A percentile compares a stretch with the other conserved stretches of the same genome.
Conservation (phyloP, 53 echinoderm and acorn worm genomes). For the Actinopyga echinites region DNA sequence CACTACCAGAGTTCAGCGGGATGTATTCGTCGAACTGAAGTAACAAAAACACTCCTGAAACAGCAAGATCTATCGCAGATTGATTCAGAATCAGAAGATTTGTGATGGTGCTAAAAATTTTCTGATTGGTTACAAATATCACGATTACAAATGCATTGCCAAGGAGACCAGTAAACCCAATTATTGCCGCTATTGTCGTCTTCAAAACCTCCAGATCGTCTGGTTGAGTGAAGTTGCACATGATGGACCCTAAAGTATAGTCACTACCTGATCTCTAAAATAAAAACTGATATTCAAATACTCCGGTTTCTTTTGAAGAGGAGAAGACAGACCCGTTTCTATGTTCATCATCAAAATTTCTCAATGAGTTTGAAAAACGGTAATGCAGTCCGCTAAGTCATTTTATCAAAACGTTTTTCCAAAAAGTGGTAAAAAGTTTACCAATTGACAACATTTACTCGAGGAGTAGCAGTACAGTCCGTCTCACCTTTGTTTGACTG, state of each 20-base stretch:
- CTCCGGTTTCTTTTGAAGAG: background rate
- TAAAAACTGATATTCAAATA: background rate
- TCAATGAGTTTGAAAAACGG: no score
- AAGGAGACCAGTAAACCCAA: slow-evolving; percentile 22
- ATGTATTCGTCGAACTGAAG: background rate
- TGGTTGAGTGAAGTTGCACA: background rate
- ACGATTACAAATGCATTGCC: slow-evolving; percentile 35
- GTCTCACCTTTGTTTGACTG: no score
- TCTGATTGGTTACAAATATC: slow-evolving; percentile 4
- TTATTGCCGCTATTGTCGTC: background rate
- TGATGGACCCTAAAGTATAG: background rate
- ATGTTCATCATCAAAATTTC: no score
- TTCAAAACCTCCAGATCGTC: background rate
- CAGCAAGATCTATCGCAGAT: slow-evolving; percentile 24
- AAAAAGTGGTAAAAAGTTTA: no score
- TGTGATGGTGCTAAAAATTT: slow-evolving; percentile 26
- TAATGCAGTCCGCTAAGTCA: no score
- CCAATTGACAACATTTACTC: no score
- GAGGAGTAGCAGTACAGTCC: no score
- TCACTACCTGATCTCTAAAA: background rate
- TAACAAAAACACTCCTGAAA: background rate
- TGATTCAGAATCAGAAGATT: slow-evolving; percentile 34
- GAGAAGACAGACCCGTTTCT: no score
- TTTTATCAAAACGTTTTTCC: no score
- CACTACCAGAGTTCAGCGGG: background rate